Evolutionary conservation across 37 sponge, comb jelly and placozoan species (phyloP), one percentile per base, ranked within the genome.

Genomic region (Hormiphora californensis): DNA sequence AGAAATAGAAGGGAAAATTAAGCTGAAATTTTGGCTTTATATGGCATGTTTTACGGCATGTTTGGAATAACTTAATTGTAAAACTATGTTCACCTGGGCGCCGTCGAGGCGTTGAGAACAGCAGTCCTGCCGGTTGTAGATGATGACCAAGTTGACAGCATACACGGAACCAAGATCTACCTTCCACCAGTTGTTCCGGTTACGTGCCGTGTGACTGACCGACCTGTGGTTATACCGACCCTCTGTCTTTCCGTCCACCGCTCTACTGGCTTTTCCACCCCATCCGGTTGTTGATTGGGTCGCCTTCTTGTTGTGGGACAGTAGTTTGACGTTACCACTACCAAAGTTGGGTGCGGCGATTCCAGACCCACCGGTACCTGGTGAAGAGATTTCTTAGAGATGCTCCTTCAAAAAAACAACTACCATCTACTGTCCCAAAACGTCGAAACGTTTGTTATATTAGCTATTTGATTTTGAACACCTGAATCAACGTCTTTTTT

Each of bases 81-180:
- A 5, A 28, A 57, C 61, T 4, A 57, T 30, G 27, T 57, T 28
- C n/a, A 57, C 61, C n/a, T 57, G n/a, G 27, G n/a, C 61, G 27
- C 61, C 61, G n/a, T 57, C 23, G 9, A 57, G n/a, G 30, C n/a
- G 9, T 5, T 5, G 4, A 19, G 9, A 30, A 12, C 61, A 57
- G 61, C 53, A 57, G n/a, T 57, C 61, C 23, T 30, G n/a, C 7
- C 61, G 61, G 61, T 57, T 57, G 61, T 57, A 30, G n/a, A 57
- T 12, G 17, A 57, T 25, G 7, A 57, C n/a, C 61, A 57, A 4
- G 23, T 57, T 28, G 61, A 57, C n/a, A 5, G 61, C 30, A 30
- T 57, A 57, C n/a, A 4, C n/a, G n/a, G 27, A 30, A 23, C 27
- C n/a, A 4, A 57, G n/a, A 30, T 57, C 61, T 30, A 57, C 61